These are phyloP conservation scores for Apteryx mantelli DNA, from an alignment of 2,113 vertebrate species.

Conservation along the genomic window DNA sequence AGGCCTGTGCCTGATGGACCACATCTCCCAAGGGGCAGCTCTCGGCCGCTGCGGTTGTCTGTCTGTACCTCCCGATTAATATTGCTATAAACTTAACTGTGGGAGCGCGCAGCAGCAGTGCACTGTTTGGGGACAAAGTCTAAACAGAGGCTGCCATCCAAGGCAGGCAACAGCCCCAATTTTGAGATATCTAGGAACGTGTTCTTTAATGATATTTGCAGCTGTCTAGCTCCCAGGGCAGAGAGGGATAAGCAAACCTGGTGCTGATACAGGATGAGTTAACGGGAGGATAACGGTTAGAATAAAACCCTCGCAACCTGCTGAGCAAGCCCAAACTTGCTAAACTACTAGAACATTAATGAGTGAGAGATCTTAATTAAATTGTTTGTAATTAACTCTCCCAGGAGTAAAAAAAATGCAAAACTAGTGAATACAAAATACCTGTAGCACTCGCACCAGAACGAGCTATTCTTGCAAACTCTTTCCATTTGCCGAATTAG, in stretches of 20 bases:
- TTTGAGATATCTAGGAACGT: slow-evolving; percentile 11
- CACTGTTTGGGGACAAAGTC: background rate
- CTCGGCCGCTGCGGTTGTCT: background rate
- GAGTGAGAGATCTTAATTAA: slow-evolving; percentile 78
- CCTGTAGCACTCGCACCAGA: slow-evolving; percentile 26
- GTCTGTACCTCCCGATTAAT: background rate
- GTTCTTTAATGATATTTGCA: slow-evolving; percentile 46
- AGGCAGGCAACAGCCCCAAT: slow-evolving; percentile 23
- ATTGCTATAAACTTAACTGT: background rate
- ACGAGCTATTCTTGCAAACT: background rate
- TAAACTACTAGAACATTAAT: slow-evolving; percentile 71
- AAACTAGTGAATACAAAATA: slow-evolving; percentile 55
- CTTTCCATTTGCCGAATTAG: background rate
- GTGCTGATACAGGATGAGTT: slow-evolving; percentile 41
- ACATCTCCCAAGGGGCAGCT: background rate
- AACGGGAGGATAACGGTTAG: slow-evolving; percentile 63
- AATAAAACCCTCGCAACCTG: slow-evolving; percentile 74
- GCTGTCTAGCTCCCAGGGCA: slow-evolving; percentile 31
- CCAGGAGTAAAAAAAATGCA: slow-evolving; percentile 50
- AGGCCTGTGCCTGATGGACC: background rate
- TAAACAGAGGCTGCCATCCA: background rate
- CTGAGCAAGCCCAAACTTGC: slow-evolving; percentile 74
- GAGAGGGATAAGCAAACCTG: slow-evolving; percentile 21
- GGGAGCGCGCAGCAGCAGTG: background rate
- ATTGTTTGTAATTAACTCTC: slow-evolving; percentile 75